Evolutionary conservation across 2,888 invertebrate genomes (phyloP), one percentile per base, ranked within the genome.

Genomic region (Pollenia amentaria): DNA sequence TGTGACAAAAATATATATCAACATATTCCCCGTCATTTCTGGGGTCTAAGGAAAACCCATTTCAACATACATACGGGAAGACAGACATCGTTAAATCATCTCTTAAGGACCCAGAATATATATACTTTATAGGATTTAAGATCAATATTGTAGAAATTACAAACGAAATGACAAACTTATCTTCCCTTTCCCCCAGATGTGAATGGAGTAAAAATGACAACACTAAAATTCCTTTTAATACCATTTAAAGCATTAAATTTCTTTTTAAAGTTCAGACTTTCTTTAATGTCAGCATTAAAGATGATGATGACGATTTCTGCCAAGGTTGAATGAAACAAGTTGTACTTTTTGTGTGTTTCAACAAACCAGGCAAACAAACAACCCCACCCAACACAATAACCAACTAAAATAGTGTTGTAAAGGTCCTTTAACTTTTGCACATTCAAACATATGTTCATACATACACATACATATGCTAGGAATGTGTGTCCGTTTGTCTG

Each of bases 341-440:
- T 57, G 65, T 73, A 48, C 46, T 73, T 11, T 42, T 78, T 38
- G 40, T 69, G 42, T 73, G 55, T 78, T 79, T 65, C 21, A 40
- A 67, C 57, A 81, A 81, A 73, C 38, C 44, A 64, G 67, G 44
- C 55, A 44, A 51, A 44, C 51, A 70, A 72, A 65, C 65, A 65
- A 64, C 65, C 18, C 16, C 57, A 11, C 18, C 57, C 14, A n/a
- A 51, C 40, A 16, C 6, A 16, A 18, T 11, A 70, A 57, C 51
- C 46, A 65, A 53, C 16, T 14, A 21, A 78, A 69, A 57, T 51
- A 38, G 40, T 81, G 21, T 73, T 81, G 60, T 75, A 81, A 60
- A 75, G 73, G 81, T 67, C 75, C 42, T 81, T 75, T 81, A 60
- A 75, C 75, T 81, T 81, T 80, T 53, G 53, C 44, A 80, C 64